Conservation (phyloP, 2,797 vertebrate genomes). For the Sciaenops ocellatus region DNA sequence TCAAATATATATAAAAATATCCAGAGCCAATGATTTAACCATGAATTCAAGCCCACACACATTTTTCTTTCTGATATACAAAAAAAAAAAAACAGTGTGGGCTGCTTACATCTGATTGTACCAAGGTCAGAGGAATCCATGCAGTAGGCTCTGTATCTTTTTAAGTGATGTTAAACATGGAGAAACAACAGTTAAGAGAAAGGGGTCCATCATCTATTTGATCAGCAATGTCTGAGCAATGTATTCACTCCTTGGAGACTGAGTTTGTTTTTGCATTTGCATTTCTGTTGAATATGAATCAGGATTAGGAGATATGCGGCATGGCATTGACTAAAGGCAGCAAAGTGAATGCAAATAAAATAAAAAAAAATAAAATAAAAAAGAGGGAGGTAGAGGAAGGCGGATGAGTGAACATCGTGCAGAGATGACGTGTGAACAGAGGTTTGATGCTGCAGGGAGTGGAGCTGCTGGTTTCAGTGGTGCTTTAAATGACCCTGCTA, state of each 20-base stretch:
- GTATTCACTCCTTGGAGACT: slow-evolving; percentile 6
- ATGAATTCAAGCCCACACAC: slow-evolving; percentile 4
- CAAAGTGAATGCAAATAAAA: slow-evolving; percentile 6
- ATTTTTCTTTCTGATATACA: background rate
- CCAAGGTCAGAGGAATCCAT: slow-evolving; percentile 28
- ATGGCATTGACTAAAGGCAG: slow-evolving; percentile 4
- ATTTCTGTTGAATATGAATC: slow-evolving; percentile 36
- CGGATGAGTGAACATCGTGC: slow-evolving; percentile 13
- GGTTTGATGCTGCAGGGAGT: slow-evolving; percentile 56
- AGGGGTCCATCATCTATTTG: slow-evolving; percentile 17
- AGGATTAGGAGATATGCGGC: background rate
- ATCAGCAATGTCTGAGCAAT: slow-evolving; percentile 9
- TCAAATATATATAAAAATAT: slow-evolving; percentile 10
- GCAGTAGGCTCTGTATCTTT: background rate
- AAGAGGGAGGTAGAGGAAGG: background rate
- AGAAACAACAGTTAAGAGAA: slow-evolving; percentile 8
- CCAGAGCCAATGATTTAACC: background rate
- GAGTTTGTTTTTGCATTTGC: slow-evolving; percentile 31
- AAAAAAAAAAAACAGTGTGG: slow-evolving; percentile 10
- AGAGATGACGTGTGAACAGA: slow-evolving; percentile 31
- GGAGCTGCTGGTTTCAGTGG: slow-evolving; percentile 63
- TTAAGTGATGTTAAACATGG: background rate
- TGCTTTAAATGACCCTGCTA: slow-evolving; percentile 79
- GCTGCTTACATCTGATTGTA: slow-evolving; percentile 5
- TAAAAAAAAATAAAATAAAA: slow-evolving; percentile 6